Percentiles rank a stretch among this genome's conserved stretches.
phyloP scores from a whole-genome alignment of 2,113 vertebrate species.

The Chitala chitala region DNA sequence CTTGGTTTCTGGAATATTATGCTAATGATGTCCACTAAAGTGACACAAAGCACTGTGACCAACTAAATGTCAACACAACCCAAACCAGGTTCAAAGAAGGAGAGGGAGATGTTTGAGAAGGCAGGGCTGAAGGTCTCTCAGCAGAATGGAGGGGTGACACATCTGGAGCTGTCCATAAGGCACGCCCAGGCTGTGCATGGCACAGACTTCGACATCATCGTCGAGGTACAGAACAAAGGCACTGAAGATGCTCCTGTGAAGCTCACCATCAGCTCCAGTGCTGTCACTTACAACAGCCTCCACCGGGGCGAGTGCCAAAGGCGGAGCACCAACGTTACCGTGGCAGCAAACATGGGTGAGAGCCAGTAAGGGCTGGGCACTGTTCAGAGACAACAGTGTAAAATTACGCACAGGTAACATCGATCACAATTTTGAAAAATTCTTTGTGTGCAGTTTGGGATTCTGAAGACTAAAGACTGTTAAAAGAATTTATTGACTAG shows the following conservation, averaged over 20 bases:
- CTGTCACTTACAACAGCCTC: conserved; percentile 59
- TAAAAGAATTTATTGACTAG: too few relatives aligned
- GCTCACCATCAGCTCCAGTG: conserved; percentile 49
- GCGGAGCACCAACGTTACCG: conserved; percentile 40
- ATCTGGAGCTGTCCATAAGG: conserved; percentile 57
- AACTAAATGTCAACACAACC: background rate
- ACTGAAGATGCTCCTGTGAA: conserved; percentile 37
- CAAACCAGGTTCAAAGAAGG: conserved; percentile 57
- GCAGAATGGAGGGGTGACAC: conserved; percentile 5
- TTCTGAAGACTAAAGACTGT: too few relatives aligned
- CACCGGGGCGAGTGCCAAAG: conserved; percentile 51
- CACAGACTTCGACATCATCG: conserved; percentile 66
- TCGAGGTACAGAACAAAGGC: conserved; percentile 59
- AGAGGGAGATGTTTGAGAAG: conserved; percentile 59
- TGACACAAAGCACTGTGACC: background rate
- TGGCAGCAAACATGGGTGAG: conserved; percentile 53
- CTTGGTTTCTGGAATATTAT: background rate
- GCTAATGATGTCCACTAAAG: background rate
- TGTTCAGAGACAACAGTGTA: too few relatives aligned
- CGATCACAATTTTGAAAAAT: too few relatives aligned
- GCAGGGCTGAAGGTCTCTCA: conserved; percentile 46
- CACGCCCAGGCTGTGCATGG: conserved; percentile 56
- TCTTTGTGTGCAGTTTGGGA: too few relatives aligned
- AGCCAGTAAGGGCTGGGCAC: background rate
- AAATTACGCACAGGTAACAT: too few relatives aligned